Evolutionary conservation across 2,888 invertebrate genomes (phyloP), one percentile per base, ranked within the genome.

Genomic region (Mimumesa dahlbomi): DNA sequence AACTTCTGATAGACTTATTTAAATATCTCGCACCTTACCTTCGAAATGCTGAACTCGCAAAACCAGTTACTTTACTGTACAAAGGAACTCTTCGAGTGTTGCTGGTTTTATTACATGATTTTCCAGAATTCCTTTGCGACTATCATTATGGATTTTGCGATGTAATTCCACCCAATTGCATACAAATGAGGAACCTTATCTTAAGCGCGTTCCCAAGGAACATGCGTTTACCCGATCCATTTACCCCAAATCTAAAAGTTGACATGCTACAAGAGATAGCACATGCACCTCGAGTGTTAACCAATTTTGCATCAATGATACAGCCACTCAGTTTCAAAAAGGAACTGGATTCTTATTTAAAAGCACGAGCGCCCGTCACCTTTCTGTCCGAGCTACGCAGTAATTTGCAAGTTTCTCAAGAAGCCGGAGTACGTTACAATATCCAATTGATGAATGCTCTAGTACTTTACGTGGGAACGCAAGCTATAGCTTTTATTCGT

Each of bases 71-170:
- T 85, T 92, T 95, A 83, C 91, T 99, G 19, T 99, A 99, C 91
- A 98, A 98, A 90, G 99, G 98, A 81, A 98, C 98, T 0, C 91
- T 99, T 45, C 93, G 98, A 73, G 97, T 99, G 6, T 91, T 99
- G 52, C 91, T 99, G 36, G 98, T 99, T 0, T 91, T 99, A 25
- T 92, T 99, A 9, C 99, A 99, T 88, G 99, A 99, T 89, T 99
- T 99, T 90, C 99, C 99, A 0, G 99, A 99, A 90, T 98, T 99
- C 90, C 92, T 99, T 52, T 99, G 99, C 90, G 99, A 99, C 89
- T 99, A 98, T 90, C 98, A 99, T 90, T 99, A 99, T 89, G 97
- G 97, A 43, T 98, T 99, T 91, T 99, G 99, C 90, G 99, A 99
- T 90, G 98, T 97, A 69, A 99, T 99, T 83, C 99, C 99, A 46